Conservation (phyloP, 37 sponge, comb jelly and placozoan species). For the Axinella damicornis region DNA sequence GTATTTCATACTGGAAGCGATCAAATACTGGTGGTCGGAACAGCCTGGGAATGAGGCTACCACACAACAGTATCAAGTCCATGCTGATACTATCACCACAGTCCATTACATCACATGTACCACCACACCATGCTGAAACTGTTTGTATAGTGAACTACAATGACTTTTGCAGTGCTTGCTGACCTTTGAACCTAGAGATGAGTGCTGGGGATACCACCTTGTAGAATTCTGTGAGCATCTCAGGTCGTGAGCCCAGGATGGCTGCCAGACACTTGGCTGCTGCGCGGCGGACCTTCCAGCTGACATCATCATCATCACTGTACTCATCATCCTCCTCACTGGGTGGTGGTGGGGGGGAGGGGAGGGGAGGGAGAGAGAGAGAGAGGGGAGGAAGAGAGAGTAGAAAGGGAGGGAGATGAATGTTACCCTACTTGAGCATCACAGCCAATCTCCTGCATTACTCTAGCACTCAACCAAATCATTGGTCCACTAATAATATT, state of each 20-base stretch:
- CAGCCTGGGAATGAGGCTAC: too few species aligned
- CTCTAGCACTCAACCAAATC: too few species aligned
- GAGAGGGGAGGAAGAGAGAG: not conserved
- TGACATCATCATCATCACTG: slow-evolving; percentile 99
- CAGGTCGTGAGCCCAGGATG: slow-evolving; percentile 84
- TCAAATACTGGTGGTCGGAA: too few species aligned
- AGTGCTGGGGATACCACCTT: slow-evolving; percentile 84
- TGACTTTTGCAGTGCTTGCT: not conserved
- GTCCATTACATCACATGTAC: too few species aligned
- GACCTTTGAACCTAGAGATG: slow-evolving; percentile 94
- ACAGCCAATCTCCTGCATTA: too few species aligned
- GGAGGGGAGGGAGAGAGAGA: not conserved
- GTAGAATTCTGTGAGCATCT: slow-evolving; percentile 88
- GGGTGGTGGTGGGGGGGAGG: not conserved
- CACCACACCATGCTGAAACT: too few species aligned
- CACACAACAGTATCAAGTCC: too few species aligned
- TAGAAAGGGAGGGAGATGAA: not conserved
- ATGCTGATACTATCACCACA: too few species aligned
- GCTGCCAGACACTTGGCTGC: slow-evolving; percentile 90
- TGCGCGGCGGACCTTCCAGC: slow-evolving; percentile 97
- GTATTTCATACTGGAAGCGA: too few species aligned
- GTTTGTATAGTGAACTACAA: not conserved
- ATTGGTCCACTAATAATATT: too few species aligned
- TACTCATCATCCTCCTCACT: slow-evolving; percentile 95
- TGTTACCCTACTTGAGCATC: not conserved